Evolutionary conservation across 1,140 invertebrate genomes (phyloP), one percentile per base, ranked within the genome.

Genomic region (Pogonomyrmex californicus): DNA sequence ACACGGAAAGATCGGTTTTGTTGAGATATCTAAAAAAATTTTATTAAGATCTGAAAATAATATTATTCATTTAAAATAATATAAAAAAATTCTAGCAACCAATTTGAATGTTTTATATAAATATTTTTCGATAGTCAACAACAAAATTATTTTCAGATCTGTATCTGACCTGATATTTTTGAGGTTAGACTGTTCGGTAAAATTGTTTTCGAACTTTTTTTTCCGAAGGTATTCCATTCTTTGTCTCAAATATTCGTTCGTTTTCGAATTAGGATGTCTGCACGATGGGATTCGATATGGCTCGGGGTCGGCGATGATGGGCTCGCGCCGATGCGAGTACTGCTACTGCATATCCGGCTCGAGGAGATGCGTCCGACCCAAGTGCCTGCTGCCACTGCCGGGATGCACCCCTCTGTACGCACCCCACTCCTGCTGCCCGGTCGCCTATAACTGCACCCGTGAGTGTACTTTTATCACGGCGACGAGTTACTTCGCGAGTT

Each of bases 271-370:
- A 97, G 97, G 97, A 85, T 98, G 98, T 92, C 94, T 97, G 83
- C 95, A 96, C 70, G 97, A 97, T 86, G 97, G 97, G 14, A 97
- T 97, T n/a, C 95, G 97, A 78, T 98, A 97, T 93, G 97, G 96
- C 10, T 97, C 97, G 54, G 98, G 98, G 0, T 98, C 98, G 3
- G 98, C 98, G 0, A 98, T 98, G 97, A 95, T 97, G 81, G 97
- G 97, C 3, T 97, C 96, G 12, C 96, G 96, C 70, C 96, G 96
- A 5, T 99, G 98, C 95, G 97, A 98, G 94, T 98, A 98, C 93
- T 99, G 98, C 94, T 99, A 98, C 94, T 99, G 98, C 92, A 97
- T 98, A 79, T 95, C 95, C 88, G 98, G 98, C 6, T 95, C 96
- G 71, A 96, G 98, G 91, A 97, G 96, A 88, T 99, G 98, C 93